phyloP scores from a whole-genome alignment of 2,113 vertebrate genomes.

The Pomatorhinus ruficollis region DNA sequence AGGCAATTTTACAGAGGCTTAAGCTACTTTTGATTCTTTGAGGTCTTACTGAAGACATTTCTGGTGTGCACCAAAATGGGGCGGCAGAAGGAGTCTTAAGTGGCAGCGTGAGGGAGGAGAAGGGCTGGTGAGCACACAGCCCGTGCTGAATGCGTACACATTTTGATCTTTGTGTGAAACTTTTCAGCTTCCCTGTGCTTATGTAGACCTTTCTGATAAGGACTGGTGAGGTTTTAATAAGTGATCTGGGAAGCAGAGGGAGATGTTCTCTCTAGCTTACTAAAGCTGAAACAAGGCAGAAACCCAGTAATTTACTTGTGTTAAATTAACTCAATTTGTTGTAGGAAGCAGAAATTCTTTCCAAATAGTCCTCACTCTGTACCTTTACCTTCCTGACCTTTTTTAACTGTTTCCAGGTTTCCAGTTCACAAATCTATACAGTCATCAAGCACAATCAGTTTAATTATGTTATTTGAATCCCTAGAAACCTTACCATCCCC shows the following conservation, averaged over 20 bases:
- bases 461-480: not conserved
- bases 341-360: not conserved
- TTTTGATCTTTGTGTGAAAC: not conserved
- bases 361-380: not conserved
- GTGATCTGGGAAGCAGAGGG: not conserved
- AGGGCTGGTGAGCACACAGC: not conserved
- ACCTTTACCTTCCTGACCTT: not conserved
- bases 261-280: not conserved
- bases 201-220: not conserved
- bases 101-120: not conserved
- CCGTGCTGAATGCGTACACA: rapidly evolving
- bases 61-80: not conserved
- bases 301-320: not conserved
- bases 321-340: not conserved
- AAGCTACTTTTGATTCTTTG: not conserved
- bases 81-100: not conserved
- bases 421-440: not conserved
- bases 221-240: not conserved
- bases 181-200: not conserved
- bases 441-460: not conserved
- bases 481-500: not conserved
- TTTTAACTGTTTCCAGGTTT: not conserved
- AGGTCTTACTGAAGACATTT: not conserved
- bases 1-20: not conserved
- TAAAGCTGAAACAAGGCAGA: not conserved